A percentile compares a stretch with the other conserved stretches of the same genome.
phyloP scores from a whole-genome alignment of 2,888 invertebrate genomes.

The Rhagophthalmus giganteus region DNA sequence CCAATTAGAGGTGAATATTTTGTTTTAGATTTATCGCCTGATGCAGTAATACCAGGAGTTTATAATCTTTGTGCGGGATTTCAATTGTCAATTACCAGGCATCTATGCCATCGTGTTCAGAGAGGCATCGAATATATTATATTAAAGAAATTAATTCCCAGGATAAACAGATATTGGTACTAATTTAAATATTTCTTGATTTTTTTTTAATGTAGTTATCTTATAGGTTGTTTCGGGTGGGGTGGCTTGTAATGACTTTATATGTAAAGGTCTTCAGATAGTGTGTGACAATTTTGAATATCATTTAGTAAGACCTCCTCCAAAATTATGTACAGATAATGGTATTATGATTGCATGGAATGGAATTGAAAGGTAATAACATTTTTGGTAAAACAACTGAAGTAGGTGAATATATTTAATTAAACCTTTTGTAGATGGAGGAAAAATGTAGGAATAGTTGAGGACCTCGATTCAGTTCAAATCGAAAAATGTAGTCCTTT shows the following conservation, averaged over 20 bases:
- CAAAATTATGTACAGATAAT: constrained; percentile 92
- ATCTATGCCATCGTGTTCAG: constrained; percentile 80
- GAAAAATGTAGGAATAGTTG: constrained; percentile 47
- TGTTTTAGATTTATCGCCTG: constrained; percentile 62
- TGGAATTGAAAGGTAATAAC: constrained; percentile 76
- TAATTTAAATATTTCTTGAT: constrained; percentile 15
- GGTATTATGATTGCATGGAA: constrained; percentile 99
- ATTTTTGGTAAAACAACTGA: too few relatives aligned
- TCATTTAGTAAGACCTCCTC: constrained; percentile 74
- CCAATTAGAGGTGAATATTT: too few relatives aligned
- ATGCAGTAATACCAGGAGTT: constrained; percentile 73
- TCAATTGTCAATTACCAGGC: constrained; percentile 72
- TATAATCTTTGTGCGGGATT: constrained; percentile 86
- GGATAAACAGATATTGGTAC: constrained; percentile 63
- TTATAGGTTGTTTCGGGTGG: constrained; percentile 89
- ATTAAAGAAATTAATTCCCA: constrained; percentile 63
- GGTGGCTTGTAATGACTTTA: constrained; percentile 89
- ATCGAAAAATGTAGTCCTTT: constrained; percentile 64
- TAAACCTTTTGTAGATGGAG: constrained; percentile 43
- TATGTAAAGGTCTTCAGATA: constrained; percentile 69
- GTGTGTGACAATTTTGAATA: constrained; percentile 69
- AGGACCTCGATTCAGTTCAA: constrained; percentile 64
- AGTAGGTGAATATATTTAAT: too few relatives aligned
- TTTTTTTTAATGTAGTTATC: constrained; percentile 1
- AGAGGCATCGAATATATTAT: constrained; percentile 78